Conservation (phyloP, 2,797 vertebrate genomes). For the Mus spretus region DNA sequence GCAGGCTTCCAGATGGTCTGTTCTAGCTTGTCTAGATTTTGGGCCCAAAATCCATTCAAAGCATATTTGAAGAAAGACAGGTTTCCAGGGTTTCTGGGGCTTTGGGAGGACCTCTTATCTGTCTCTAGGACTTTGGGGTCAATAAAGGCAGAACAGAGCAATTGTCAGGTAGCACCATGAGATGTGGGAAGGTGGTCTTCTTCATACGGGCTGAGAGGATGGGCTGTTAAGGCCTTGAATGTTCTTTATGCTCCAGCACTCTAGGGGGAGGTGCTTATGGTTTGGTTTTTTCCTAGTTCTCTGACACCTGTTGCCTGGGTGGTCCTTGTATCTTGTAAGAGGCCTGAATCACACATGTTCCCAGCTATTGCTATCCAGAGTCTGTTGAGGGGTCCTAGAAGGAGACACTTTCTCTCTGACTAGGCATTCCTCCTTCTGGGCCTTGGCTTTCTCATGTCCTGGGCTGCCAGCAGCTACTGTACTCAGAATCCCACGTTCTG, state of each 20-base stretch:
- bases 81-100: neutral
- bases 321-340: neutral
- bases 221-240: neutral
- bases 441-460: neutral
- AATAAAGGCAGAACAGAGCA: neutral
- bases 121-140: neutral
- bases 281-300: neutral
- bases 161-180: neutral
- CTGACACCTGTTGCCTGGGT: neutral
- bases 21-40: neutral
- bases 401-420: too few species aligned
- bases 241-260: neutral
- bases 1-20: neutral
- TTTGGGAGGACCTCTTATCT: neutral
- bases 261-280: neutral
- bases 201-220: neutral
- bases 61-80: accelerated
- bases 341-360: neutral
- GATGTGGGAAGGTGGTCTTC: accelerated
- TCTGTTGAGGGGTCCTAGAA: neutral
- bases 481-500: accelerated
- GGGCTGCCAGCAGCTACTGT: neutral
- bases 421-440: neutral
- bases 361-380: accelerated
- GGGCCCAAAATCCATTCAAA: neutral